phyloP scores from a whole-genome alignment of 2,888 invertebrate species.

The Melolontha melolontha region DNA sequence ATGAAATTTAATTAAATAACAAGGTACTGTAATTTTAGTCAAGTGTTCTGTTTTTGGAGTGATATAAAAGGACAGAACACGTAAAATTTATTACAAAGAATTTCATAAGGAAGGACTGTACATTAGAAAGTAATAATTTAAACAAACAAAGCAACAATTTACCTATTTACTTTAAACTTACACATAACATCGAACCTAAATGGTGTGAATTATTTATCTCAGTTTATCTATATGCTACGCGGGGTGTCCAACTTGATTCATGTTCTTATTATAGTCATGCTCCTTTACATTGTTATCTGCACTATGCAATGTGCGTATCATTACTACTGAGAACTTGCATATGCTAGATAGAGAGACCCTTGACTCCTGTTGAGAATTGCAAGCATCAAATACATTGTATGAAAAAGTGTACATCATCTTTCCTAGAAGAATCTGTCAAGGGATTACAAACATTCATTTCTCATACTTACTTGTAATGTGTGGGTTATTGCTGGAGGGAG shows the following conservation, averaged over 20 bases:
- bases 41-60: too few relatives aligned
- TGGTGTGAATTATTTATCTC: constrained; percentile 12
- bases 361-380: constrained; percentile 34
- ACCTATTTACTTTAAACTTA: too few relatives aligned
- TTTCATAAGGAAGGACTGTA: too few relatives aligned
- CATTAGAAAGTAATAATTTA: too few relatives aligned
- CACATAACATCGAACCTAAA: not conserved
- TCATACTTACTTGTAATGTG: constrained; percentile 26
- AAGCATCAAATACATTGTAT: constrained; percentile 34
- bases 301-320: constrained; percentile 55
- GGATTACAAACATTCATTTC: constrained; percentile 33
- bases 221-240: constrained; percentile 11
- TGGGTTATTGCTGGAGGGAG: constrained; percentile 12
- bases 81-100: too few relatives aligned
- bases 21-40: too few relatives aligned
- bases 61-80: too few relatives aligned
- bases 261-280: constrained; percentile 53
- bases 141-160: not conserved
- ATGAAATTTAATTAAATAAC: too few relatives aligned
- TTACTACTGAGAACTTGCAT: constrained; percentile 57
- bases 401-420: constrained; percentile 28
- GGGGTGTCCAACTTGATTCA: constrained; percentile 51
- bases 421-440: constrained; percentile 35
- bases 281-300: constrained; percentile 55
- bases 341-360: constrained; percentile 52